A percentile compares a stretch with the other conserved stretches of the same genome.
Conservation (phyloP, 2,888 invertebrate genomes). For the Cepaea hortensis region DNA sequence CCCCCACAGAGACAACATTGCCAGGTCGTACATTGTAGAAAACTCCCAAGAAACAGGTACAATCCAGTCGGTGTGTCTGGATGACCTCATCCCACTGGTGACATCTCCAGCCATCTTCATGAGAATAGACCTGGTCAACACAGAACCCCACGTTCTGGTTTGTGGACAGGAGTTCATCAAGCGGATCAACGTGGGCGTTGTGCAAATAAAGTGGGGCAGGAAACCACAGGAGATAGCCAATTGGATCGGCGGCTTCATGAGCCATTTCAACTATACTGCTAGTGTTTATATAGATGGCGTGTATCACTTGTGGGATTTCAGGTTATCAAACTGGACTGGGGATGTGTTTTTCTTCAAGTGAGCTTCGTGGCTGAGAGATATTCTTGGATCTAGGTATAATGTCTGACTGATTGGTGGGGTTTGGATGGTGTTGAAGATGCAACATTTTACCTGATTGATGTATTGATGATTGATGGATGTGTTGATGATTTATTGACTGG, state of each 20-base stretch:
- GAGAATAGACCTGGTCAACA: constrained; percentile 25
- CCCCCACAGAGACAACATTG: constrained; percentile 5
- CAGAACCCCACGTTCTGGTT: constrained; percentile 10
- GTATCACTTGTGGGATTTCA: not conserved
- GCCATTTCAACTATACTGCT: not conserved
- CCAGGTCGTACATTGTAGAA: not conserved
- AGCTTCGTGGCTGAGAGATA: too few relatives aligned
- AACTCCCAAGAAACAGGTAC: not conserved
- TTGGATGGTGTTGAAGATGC: too few relatives aligned
- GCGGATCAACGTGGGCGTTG: not conserved
- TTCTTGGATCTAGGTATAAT: not conserved
- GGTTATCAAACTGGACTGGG: not conserved
- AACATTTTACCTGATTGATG: too few relatives aligned
- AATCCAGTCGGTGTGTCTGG: constrained; percentile 20
- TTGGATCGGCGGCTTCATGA: not conserved
- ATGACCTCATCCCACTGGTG: constrained; percentile 22
- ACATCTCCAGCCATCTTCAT: not conserved
- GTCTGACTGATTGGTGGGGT: not conserved
- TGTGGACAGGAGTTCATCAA: constrained; percentile 17
- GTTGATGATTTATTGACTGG: too few relatives aligned
- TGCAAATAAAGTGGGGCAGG: constrained; percentile 16
- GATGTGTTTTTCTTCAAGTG: constrained; percentile 31
- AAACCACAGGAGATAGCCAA: not conserved
- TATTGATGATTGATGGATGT: too few relatives aligned
- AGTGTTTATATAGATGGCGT: not conserved